Evolutionary conservation across 2,797 vertebrate species (phyloP).

Genomic region (Gadopsis marmoratus): DNA sequence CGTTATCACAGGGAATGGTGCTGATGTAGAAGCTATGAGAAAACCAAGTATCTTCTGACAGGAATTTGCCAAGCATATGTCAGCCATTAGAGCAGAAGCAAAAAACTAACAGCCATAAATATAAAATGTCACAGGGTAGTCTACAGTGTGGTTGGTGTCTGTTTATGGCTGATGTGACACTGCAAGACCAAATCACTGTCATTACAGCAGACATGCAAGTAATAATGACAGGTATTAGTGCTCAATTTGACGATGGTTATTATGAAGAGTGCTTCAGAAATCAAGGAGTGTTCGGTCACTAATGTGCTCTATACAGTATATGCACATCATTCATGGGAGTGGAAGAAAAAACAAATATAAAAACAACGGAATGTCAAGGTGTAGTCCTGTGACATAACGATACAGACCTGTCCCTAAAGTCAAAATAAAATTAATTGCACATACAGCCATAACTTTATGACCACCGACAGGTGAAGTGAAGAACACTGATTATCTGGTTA

Average conservation of each 20-base stretch:
- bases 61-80: conserved; percentile 45
- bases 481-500: too few relatives aligned
- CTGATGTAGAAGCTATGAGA: conserved; percentile 13
- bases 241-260: conserved; percentile 34
- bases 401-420: too few relatives aligned
- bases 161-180: conserved; percentile 24
- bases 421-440: too few relatives aligned
- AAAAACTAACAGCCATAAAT: conserved; percentile 44
- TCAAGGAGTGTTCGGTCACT: conserved; percentile 9
- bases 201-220: conserved; percentile 23
- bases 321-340: conserved; percentile 18
- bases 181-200: conserved; percentile 27
- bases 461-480: too few relatives aligned
- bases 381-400: not conserved
- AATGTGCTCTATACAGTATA: not conserved
- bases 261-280: conserved; percentile 41
- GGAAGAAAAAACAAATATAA: conserved; percentile 5
- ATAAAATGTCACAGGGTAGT: conserved; percentile 38
- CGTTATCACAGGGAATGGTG: conserved; percentile 20
- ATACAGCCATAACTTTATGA: too few relatives aligned
- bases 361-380: not conserved
- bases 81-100: conserved; percentile 34
- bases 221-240: conserved; percentile 40
- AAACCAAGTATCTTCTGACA: conserved; percentile 17
- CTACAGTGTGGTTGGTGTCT: not conserved